Evolutionary conservation across 2,797 vertebrate genomes (phyloP), one percentile per base, ranked within the genome.

Genomic region (Dermochelys coriacea): DNA sequence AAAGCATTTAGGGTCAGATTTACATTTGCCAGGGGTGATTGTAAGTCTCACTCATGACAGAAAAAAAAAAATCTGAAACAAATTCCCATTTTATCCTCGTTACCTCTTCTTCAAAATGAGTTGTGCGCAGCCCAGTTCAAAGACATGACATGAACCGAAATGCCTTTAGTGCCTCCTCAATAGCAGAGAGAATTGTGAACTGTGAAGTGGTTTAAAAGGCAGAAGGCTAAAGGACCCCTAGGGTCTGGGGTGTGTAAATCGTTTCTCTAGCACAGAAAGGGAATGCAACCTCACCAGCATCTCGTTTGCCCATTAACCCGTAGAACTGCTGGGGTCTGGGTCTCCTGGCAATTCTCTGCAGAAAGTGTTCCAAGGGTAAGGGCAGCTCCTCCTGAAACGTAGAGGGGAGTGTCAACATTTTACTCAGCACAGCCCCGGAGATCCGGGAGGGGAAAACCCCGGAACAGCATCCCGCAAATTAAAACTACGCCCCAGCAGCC

Each of bases 271-370:
- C 74, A 77, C 2, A 31, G 27, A 47, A 7, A 8, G 7, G 29
- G 68, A 12, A 25, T 31, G 7, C 23, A 92, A 79, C 83, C 98
- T 97, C 98, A 99, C 99, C 98, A 3, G 98, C 98, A 86, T 99
- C 99, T 89, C 98, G 98, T 91, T 99, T 99, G 93, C 99, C 99
- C 99, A 99, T 99, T 95, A 99, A 98, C 54, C 99, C 99, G 74
- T 99, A 99, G 98, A 99, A 99, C 98, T 99, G 99, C 89, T 99
- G 98, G 19, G 99, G 98, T 93, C 99, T 99, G 41, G 99, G 99
- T 98, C 99, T 99, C 71, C 99, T 98, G 25, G 99, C 99, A 98
- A 99, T 99, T 97, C 99, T 98, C 98, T 99, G 98, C 91, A 99
- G 98, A 57, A 99, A 98, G 93, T 99, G 99, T 97, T 99, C 99